phyloP scores from a whole-genome alignment of 2,797 vertebrate species.

The Lutjanus campechanus region DNA sequence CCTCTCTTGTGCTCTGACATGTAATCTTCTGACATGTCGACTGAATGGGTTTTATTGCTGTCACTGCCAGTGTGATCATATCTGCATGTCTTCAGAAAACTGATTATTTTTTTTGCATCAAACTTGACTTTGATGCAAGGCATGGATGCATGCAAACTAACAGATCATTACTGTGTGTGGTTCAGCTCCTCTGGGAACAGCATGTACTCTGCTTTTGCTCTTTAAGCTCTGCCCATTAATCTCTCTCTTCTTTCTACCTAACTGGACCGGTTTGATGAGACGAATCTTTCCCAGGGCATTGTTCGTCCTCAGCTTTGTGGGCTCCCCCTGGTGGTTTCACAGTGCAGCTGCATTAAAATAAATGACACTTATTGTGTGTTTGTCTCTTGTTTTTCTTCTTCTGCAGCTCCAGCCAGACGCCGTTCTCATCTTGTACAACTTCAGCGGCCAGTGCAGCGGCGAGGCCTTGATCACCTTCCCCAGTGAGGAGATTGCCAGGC shows the following conservation, averaged over 20 bases:
- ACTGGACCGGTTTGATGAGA: conserved; percentile 55
- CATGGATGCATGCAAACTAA: conserved; percentile 56
- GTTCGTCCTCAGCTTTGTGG: conserved; percentile 33
- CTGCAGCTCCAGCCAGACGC: conserved; percentile 91
- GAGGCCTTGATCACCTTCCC: conserved; percentile 92
- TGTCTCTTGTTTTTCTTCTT: background rate
- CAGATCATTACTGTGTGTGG: background rate
- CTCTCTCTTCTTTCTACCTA: background rate
- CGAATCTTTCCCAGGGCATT: background rate
- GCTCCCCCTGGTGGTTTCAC: conserved; percentile 69
- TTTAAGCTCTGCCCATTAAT: conserved; percentile 27
- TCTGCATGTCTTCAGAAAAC: conserved; percentile 18
- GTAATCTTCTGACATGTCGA: conserved; percentile 4
- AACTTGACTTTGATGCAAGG: conserved; percentile 8
- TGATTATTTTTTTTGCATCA: conserved; percentile 10
- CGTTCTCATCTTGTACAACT: conserved; percentile 91
- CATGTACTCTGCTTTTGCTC: conserved; percentile 48
- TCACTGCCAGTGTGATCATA: conserved; percentile 10
- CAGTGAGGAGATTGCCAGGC: conserved; percentile 87
- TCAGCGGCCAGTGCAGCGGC: conserved; percentile 92
- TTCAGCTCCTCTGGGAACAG: conserved; percentile 49
- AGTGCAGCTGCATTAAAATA: conserved; percentile 11
- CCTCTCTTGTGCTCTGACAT: conserved; percentile 14
- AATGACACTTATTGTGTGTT: background rate
- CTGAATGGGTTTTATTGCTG: background rate